Evolutionary conservation across 2,888 invertebrate species (phyloP).

Genomic region (Cordilura impudica): DNA sequence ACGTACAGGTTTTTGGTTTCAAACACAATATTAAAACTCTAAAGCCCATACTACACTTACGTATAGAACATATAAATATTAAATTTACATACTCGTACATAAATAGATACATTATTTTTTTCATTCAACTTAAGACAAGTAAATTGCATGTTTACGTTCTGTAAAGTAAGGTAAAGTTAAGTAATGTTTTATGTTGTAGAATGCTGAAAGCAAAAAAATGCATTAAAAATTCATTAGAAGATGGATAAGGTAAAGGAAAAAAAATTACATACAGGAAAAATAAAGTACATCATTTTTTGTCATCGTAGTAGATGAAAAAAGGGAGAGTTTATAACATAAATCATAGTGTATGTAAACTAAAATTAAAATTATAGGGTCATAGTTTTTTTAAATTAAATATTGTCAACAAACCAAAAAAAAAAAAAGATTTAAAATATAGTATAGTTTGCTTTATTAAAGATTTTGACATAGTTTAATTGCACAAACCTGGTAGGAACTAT

Average conservation of each 20-base stretch:
- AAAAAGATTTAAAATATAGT: no score
- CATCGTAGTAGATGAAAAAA: background rate
- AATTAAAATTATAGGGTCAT: no score
- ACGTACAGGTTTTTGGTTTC: background rate
- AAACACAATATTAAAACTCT: background rate
- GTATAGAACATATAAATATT: slow-evolving; percentile 23
- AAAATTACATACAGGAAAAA: background rate
- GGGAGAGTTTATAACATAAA: background rate
- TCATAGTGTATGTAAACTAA: no score
- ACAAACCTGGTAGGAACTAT: no score
- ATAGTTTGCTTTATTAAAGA: no score
- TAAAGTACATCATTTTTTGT: no score
- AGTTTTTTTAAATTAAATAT: background rate
- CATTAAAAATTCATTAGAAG: slow-evolving; percentile 50
- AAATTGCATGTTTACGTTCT: slow-evolving; percentile 45
- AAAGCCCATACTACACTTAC: background rate
- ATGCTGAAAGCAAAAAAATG: slow-evolving; percentile 52
- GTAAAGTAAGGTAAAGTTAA: slow-evolving; percentile 29
- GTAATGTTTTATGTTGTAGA: slow-evolving; percentile 44
- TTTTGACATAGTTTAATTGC: no score
- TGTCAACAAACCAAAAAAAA: background rate
- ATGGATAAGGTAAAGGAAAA: background rate
- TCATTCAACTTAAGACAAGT: slow-evolving; percentile 15
- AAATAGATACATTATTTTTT: slow-evolving; percentile 7
- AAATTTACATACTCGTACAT: slow-evolving; percentile 15